Evolutionary conservation across 2,113 vertebrate species (phyloP).

Genomic region (Tragelaphus scriptus): DNA sequence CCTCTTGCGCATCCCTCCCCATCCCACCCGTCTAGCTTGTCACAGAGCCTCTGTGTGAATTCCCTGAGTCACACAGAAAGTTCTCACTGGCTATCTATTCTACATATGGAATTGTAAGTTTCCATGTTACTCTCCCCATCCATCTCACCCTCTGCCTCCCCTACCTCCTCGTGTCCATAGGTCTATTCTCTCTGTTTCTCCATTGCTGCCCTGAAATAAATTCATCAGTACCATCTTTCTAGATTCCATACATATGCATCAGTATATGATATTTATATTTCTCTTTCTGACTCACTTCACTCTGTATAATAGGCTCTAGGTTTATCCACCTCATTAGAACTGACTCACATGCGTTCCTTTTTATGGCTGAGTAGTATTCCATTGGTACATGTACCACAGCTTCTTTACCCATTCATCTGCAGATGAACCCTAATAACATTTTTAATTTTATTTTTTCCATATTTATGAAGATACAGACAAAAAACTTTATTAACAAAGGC

Average conservation of each 20-base stretch:
- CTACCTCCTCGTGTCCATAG: background rate
- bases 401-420: background rate
- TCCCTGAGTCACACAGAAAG: background rate
- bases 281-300: background rate
- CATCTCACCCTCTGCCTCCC: background rate
- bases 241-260: background rate
- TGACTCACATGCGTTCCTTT: background rate
- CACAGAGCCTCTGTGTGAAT: background rate
- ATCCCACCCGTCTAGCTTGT: background rate
- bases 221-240: background rate
- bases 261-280: background rate
- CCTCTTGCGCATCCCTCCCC: background rate
- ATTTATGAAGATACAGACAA: background rate
- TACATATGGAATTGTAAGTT: background rate
- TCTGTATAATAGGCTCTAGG: background rate
- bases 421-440: background rate
- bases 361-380: background rate
- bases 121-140: background rate
- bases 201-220: background rate
- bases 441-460: background rate
- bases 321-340: background rate
- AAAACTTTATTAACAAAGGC: background rate
- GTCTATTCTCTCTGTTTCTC: background rate
- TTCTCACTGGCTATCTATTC: background rate
- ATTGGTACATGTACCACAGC: background rate